These are phyloP conservation scores for Oncopodura yosiiana DNA, from an alignment of 1,140 invertebrate species.

Conservation along the genomic window DNA sequence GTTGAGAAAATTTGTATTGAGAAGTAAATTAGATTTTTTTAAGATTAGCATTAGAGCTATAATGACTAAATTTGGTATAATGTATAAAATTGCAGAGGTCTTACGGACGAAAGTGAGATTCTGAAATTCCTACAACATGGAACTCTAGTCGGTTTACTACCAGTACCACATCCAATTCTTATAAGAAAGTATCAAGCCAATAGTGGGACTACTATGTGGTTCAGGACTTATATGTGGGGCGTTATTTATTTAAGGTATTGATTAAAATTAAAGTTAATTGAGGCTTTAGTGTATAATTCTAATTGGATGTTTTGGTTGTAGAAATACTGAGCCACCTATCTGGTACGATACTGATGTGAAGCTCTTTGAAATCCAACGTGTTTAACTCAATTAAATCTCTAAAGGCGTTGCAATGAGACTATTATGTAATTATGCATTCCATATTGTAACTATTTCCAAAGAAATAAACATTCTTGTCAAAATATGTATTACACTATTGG, in stretches of 20 bases:
- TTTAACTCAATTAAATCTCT: constrained; percentile 46
- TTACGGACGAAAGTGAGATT: constrained; percentile 99
- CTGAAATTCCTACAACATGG: constrained; percentile 98
- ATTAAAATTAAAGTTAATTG: neutral
- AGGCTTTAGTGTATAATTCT: neutral
- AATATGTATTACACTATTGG: too few relatives aligned
- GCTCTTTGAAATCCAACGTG: constrained; percentile 91
- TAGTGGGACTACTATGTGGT: constrained; percentile 95
- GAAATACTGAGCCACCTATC: constrained; percentile 95
- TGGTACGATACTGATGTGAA: constrained; percentile 99
- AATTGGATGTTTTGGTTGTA: constrained; percentile 41
- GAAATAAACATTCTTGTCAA: too few relatives aligned
- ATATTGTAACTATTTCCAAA: too few relatives aligned
- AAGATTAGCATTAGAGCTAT: neutral
- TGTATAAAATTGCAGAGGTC: constrained; percentile 58
- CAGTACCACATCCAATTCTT: constrained; percentile 97
- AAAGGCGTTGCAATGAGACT: neutral
- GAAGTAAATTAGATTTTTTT: constrained; percentile 60
- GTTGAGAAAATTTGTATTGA: constrained; percentile 99
- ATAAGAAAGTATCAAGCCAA: constrained; percentile 99
- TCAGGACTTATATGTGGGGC: constrained; percentile 98
- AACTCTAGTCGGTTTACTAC: constrained; percentile 90
- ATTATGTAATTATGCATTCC: neutral
- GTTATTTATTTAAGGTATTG: constrained; percentile 87
- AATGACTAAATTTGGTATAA: neutral